Evolutionary conservation across 1,140 invertebrate genomes (phyloP), one percentile per base, ranked within the genome.

Genomic region (Ceratoteleas bidentatus): DNA sequence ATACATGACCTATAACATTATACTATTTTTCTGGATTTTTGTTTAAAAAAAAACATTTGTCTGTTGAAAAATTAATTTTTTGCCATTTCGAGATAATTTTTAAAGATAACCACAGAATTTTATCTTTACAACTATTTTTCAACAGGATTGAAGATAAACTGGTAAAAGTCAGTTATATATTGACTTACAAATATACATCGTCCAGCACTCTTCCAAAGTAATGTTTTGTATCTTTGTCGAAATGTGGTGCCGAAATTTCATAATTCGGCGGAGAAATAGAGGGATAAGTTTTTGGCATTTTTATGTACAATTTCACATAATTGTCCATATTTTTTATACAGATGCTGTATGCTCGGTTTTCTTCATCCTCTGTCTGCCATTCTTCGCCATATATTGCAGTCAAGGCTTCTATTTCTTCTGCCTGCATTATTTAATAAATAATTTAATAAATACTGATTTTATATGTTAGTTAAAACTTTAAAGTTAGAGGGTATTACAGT

Each of bases 331-430:
- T 90, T 14, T 81, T 87, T n/a, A 95, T 89, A 61, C 86, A 89
- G n/a, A 94, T 92, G 83, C 91, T 93, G 83, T 93, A 96, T 0
- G 92, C 90, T 80, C 91, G 89, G 36, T 91, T 89, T 11, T 87
- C 89, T 72, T 91, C 92, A 88, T 94, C 93, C 74, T 95, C 93
- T 2, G 90, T 91, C 64, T 92, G 90, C 93, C 94, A 96, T 81
- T 96, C 95, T 52, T 93, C 90, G 4, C 92, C 94, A 87, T 96
- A 97, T 62, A 97, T 96, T n/a, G 96, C 93, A 70, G 90, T 91
- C 9, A 97, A 88, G 0, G 94, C 94, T 90, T 96, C 95, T 40
- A 96, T 91, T 92, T 97, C 96, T 83, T 97, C 95, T 11, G 86
- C 85, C 94, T 95, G 36, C 6, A 69, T 62, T 9, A 47, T 13